These are phyloP conservation scores for Lepilemur ruficaudatus DNA, from an alignment of 2,797 vertebrate species.

Conservation along the genomic window DNA sequence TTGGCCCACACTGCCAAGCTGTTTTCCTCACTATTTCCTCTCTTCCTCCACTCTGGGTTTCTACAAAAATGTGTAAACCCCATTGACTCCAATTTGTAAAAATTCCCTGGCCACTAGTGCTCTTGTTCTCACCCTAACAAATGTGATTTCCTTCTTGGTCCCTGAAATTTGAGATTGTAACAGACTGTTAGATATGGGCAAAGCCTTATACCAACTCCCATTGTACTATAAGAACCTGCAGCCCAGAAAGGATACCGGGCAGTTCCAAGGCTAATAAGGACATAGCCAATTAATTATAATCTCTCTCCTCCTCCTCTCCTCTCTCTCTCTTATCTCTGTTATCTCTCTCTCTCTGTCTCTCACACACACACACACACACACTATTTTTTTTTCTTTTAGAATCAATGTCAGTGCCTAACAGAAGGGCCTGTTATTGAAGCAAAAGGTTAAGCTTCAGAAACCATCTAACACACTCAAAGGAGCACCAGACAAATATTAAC, in stretches of 20 bases:
- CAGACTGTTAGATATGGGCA: not conserved
- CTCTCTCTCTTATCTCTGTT: too few relatives aligned
- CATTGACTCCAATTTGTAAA: slow-evolving; percentile 56
- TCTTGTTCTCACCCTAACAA: slow-evolving; percentile 35
- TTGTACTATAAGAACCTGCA: slow-evolving; percentile 42
- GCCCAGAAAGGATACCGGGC: slow-evolving; percentile 9
- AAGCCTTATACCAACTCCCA: not conserved
- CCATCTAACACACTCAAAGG: not conserved
- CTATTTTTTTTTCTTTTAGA: not conserved
- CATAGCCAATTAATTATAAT: slow-evolving; percentile 13
- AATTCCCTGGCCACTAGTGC: slow-evolving; percentile 42
- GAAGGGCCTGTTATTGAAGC: not conserved
- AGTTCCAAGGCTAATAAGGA: not conserved
- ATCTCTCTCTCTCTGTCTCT: not conserved
- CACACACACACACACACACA: not conserved
- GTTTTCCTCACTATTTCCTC: slow-evolving; percentile 71
- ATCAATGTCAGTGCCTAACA: not conserved
- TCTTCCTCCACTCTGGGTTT: slow-evolving; percentile 48
- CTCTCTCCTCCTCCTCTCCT: not conserved
- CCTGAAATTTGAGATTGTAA: not conserved
- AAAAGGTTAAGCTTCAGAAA: slow-evolving; percentile 55
- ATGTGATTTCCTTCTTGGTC: slow-evolving; percentile 23
- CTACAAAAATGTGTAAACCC: slow-evolving; percentile 56
- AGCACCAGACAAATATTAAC: not conserved
- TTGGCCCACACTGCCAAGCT: slow-evolving; percentile 64